phyloP scores from a whole-genome alignment of 2,888 invertebrate genomes.

The Cacoxenus indagator region DNA sequence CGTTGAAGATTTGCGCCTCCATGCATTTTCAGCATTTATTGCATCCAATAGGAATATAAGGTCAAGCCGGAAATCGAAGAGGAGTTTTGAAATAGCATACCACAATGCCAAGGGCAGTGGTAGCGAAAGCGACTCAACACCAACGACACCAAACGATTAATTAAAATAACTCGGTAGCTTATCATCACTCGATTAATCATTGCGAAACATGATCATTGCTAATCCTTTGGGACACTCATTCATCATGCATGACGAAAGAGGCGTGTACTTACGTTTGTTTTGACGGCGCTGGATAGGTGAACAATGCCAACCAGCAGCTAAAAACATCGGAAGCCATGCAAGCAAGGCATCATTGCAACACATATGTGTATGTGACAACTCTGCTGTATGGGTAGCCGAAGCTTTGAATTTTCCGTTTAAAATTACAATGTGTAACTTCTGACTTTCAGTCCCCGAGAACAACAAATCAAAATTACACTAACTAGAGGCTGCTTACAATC shows the following conservation, averaged over 20 bases:
- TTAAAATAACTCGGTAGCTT: conserved; percentile 56
- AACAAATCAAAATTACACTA: no score
- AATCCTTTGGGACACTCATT: background rate
- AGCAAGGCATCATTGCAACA: background rate
- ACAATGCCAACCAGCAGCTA: background rate
- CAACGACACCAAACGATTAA: conserved; percentile 64
- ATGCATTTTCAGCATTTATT: no score
- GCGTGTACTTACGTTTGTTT: conserved; percentile 4
- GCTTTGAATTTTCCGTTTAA: no score
- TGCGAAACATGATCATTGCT: conserved; percentile 47
- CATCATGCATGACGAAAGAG: background rate
- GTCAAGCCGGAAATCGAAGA: background rate
- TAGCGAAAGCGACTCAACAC: background rate
- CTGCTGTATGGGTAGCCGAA: no score
- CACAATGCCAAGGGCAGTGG: background rate
- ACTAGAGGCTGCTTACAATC: no score
- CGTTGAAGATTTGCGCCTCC: no score
- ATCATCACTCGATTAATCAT: conserved; percentile 61
- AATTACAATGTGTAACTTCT: no score
- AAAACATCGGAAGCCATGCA: background rate
- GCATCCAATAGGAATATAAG: background rate
- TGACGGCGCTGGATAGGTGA: background rate
- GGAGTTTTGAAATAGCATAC: background rate
- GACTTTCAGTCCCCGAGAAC: no score
- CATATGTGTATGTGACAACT: no score